Evolutionary conservation across 2,113 vertebrate species (phyloP).

Genomic region (Phylloscopus whistleri): DNA sequence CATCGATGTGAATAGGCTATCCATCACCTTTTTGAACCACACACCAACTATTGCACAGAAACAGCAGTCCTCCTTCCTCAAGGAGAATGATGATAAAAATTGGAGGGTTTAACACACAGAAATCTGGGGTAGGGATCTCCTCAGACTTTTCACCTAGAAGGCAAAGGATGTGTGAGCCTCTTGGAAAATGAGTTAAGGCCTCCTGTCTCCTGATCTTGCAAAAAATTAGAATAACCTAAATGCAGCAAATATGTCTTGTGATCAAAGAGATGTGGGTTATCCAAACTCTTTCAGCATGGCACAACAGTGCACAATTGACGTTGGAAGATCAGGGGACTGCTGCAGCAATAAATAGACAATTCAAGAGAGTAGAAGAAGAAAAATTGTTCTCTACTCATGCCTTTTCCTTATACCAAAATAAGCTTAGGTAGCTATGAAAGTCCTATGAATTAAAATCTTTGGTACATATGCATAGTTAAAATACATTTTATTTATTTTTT

Average conservation of each 20-base stretch:
- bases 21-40: background rate
- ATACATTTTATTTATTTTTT: background rate
- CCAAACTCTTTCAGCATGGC: background rate
- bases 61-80: background rate
- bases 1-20: rapidly evolving
- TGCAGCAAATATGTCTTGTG: background rate
- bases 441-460: background rate
- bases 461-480: background rate
- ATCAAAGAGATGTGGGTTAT: background rate
- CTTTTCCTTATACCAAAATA: background rate
- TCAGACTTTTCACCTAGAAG: background rate
- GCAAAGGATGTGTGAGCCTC: background rate
- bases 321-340: background rate
- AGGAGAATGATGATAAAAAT: background rate
- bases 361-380: background rate
- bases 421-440: background rate
- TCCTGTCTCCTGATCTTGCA: background rate
- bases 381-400: background rate
- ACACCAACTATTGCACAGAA: background rate
- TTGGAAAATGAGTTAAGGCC: background rate
- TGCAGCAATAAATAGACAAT: background rate
- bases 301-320: background rate
- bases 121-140: background rate
- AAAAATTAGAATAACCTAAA: background rate
- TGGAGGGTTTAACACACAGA: background rate